Percentiles rank a stretch among this genome's conserved stretches.
Evolutionary conservation across 2,888 invertebrate genomes (phyloP).

Genomic region (Stenolophus ochropezus): DNA sequence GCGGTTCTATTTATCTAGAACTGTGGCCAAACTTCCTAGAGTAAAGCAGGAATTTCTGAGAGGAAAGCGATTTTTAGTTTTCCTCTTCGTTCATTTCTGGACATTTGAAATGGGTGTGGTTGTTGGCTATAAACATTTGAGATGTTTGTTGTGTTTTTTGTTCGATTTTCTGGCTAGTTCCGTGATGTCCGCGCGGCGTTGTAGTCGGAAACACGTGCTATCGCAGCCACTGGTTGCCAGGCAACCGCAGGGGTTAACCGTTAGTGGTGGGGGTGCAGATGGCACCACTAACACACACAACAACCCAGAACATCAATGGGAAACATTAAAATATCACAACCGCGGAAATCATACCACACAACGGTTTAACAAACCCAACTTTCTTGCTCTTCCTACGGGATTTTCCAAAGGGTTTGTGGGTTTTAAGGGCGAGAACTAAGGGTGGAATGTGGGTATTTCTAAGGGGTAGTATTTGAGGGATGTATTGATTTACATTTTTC

Average conservation of each 20-base stretch:
- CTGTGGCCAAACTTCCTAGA: background rate
- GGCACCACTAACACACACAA: background rate
- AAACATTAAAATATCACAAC: too few relatives aligned
- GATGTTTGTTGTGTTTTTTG: too few relatives aligned
- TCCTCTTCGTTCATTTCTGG: conserved; percentile 37
- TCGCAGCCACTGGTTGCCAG: background rate
- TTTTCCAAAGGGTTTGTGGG: too few relatives aligned
- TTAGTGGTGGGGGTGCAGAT: background rate
- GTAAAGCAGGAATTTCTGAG: conserved; percentile 18
- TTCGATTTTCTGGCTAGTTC: background rate
- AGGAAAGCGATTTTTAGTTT: background rate
- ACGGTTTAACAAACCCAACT: too few relatives aligned
- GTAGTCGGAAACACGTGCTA: background rate
- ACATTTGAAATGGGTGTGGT: too few relatives aligned
- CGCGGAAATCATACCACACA: too few relatives aligned
- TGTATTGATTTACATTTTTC: background rate
- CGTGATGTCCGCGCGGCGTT: background rate
- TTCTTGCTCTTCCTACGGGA: too few relatives aligned
- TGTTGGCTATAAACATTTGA: too few relatives aligned
- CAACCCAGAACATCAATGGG: background rate
- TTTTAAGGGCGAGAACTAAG: background rate
- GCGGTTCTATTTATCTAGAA: background rate
- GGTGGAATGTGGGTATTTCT: background rate
- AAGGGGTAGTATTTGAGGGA: background rate
- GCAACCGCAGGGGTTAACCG: background rate